Percentiles rank a stretch among this genome's conserved stretches.
phyloP scores from a whole-genome alignment of 2,113 vertebrate genomes.

The Misgurnus anguillicaudatus region DNA sequence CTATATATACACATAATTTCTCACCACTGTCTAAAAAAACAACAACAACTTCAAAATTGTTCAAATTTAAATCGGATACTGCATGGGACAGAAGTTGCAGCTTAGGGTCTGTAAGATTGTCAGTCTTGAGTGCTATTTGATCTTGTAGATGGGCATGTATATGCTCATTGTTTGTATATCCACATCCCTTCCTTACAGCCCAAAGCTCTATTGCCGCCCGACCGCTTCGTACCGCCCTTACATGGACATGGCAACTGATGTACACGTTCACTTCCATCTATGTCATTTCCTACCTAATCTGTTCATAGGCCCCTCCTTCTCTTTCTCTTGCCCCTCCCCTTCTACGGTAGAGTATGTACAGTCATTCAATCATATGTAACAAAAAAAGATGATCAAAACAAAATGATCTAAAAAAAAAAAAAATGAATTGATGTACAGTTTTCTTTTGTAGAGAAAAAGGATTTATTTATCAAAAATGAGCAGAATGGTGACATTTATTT shows the following conservation, averaged over 20 bases:
- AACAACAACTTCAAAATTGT: slow-evolving; percentile 16
- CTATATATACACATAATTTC: neutral
- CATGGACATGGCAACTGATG: slow-evolving; percentile 99
- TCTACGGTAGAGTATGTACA: slow-evolving; percentile 86
- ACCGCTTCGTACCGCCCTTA: slow-evolving; percentile 96
- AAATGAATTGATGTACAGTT: slow-evolving; percentile 49
- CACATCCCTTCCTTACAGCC: slow-evolving; percentile 99
- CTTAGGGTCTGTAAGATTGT: slow-evolving; percentile 98
- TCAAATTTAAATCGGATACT: slow-evolving; percentile 64
- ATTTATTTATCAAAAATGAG: slow-evolving; percentile 76
- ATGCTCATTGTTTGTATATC: slow-evolving; percentile 99
- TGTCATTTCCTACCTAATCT: slow-evolving; percentile 94
- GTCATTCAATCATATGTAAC: slow-evolving; percentile 77
- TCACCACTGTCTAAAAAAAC: slow-evolving; percentile 22
- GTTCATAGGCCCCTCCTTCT: slow-evolving; percentile 85
- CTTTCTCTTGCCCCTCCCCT: slow-evolving; percentile 71
- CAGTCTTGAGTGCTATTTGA: slow-evolving; percentile 96
- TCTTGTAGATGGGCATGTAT: slow-evolving; percentile 96
- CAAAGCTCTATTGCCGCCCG: slow-evolving; percentile 99
- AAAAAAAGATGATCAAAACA: slow-evolving; percentile 55
- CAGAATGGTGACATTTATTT: slow-evolving; percentile 90
- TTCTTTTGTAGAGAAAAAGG: slow-evolving; percentile 71
- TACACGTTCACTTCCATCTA: slow-evolving; percentile 94
- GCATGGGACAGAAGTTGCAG: slow-evolving; percentile 98
- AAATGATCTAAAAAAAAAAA: slow-evolving; percentile 59